Evolutionary conservation across 2,888 invertebrate genomes (phyloP), one percentile per base, ranked within the genome.

Genomic region (Poecilobothrus nobilitatus): DNA sequence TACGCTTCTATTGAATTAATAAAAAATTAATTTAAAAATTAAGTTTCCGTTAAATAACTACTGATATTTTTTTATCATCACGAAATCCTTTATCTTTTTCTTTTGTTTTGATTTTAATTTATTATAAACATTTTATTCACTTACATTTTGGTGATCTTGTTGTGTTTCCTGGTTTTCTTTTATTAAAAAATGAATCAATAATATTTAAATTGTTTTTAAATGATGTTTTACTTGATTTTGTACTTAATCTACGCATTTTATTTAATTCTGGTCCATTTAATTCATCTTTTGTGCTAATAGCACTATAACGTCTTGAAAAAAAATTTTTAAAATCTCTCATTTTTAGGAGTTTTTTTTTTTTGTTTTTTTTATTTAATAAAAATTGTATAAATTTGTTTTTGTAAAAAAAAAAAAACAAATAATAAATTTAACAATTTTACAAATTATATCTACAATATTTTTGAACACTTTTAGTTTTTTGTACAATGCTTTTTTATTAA

Each of bases 241-340:
- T 79, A 71, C 77, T 81, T 78, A 78, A 78, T 72, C 74, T 78
- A 65, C 77, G 70, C 71, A 73, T 73, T 66, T 73, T 73, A 34
- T 68, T 67, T 10, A 66, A 41, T 22, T 68, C 67, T 63, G 63
- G 65, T 33, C 68, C 69, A 34, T 68, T 70, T 63, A 68, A 34
- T 15, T 76, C 77, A 68, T 81, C 81, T 72, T 74, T 80, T 0
- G 81, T 78, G 75, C 83, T 85, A 65, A 86, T 87, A 34, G 83
- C 81, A 44, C 87, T 84, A 75, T 87, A 88, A 20, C 84, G 83
- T 68, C 85, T 81, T 4, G 84, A 83, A 66, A 87, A 88, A 73
- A 87, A 84, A 79, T 86, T 84, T 73, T 83, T 81, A 21, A 88
- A 78, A 73, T 88, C 88, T 80, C 88, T 88, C 89, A 89, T 89